These are phyloP conservation scores for Criorhina ranunculi DNA, from an alignment of 2,888 invertebrate genomes.

Conservation along the genomic window DNA sequence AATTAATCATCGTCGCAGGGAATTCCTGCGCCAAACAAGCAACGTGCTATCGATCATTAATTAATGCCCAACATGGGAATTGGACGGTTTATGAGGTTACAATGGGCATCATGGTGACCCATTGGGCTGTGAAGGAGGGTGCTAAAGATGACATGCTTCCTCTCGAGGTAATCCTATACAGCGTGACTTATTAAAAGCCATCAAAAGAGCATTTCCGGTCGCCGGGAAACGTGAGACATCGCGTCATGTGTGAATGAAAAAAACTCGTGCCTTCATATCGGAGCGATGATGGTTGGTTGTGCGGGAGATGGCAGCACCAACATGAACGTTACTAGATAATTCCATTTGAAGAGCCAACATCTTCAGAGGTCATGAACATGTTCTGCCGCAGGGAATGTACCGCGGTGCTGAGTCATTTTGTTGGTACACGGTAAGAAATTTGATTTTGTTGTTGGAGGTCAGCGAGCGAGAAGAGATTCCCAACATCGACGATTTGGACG, in stretches of 20 bases:
- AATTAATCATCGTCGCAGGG: slow-evolving; percentile 60
- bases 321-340: slow-evolving; percentile 46
- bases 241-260: background rate
- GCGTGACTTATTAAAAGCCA: slow-evolving; percentile 47
- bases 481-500: too few species aligned
- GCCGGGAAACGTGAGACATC: background rate
- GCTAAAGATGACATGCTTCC: slow-evolving; percentile 8
- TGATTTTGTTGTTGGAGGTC: too few species aligned
- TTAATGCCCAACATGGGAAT: slow-evolving; percentile 56
- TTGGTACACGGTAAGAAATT: slow-evolving; percentile 4
- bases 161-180: slow-evolving; percentile 23
- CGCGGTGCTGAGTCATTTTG: slow-evolving; percentile 12
- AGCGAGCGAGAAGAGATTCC: too few species aligned
- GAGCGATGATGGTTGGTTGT: background rate
- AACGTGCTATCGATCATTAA: slow-evolving; percentile 62
- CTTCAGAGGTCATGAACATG: slow-evolving; percentile 42
- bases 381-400: background rate
- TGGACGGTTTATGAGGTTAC: slow-evolving; percentile 49
- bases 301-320: slow-evolving; percentile 14
- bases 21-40: slow-evolving; percentile 22
- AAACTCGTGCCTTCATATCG: slow-evolving; percentile 17
- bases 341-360: slow-evolving; percentile 27
- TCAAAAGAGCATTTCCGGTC: slow-evolving; percentile 57
- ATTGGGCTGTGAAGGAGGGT: background rate
- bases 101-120: slow-evolving; percentile 53